These are phyloP conservation scores for Heterocephalus glaber DNA, from an alignment of 2,113 vertebrate genomes.

Conservation along the genomic window DNA sequence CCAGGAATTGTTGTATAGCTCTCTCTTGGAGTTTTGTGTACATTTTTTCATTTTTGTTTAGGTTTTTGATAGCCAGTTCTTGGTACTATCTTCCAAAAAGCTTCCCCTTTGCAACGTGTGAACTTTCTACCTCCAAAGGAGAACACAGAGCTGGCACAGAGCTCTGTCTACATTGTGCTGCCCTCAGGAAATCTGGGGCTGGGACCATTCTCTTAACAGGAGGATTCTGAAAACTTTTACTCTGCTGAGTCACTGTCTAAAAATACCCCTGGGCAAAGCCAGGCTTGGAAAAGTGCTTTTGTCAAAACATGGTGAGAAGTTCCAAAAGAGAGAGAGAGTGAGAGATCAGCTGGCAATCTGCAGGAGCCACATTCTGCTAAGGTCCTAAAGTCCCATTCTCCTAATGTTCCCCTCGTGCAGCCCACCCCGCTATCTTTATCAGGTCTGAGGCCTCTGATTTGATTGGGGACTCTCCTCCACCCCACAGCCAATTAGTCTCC, in stretches of 20 bases:
- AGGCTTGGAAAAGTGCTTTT: background rate
- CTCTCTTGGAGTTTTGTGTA: background rate
- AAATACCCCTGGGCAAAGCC: conserved; percentile 31
- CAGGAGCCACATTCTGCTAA: background rate
- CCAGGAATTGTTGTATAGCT: background rate
- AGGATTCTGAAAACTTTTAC: conserved; percentile 34
- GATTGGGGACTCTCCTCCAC: background rate
- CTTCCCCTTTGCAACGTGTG: background rate
- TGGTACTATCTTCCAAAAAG: background rate
- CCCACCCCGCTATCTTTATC: background rate
- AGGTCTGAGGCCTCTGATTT: background rate
- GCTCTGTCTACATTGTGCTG: background rate
- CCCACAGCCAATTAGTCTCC: background rate
- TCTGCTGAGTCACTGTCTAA: conserved; percentile 58
- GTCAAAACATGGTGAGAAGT: background rate
- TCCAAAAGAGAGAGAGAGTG: background rate
- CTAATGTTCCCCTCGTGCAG: background rate
- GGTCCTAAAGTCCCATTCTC: background rate
- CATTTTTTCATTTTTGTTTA: background rate
- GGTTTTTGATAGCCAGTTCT: background rate
- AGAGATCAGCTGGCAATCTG: background rate
- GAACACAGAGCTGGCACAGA: background rate
- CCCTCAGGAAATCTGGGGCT: conserved; percentile 33
- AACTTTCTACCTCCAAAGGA: conserved; percentile 26
- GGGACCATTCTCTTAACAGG: background rate